phyloP scores from a whole-genome alignment of 1,140 invertebrate species.

The Zaprionus taronus region DNA sequence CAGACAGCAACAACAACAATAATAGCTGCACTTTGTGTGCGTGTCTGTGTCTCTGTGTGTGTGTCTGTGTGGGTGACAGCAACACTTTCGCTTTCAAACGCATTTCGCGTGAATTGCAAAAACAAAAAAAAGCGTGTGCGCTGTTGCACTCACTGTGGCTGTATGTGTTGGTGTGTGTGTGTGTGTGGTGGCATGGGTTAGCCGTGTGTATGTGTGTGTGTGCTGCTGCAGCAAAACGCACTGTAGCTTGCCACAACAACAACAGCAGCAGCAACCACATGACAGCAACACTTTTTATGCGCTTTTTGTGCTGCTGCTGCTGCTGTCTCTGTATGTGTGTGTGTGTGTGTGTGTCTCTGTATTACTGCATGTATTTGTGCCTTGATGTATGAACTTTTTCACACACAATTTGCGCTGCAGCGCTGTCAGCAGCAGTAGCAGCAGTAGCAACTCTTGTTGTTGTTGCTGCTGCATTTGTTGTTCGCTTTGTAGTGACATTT shows the following conservation, averaged over 20 bases:
- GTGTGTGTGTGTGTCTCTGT: conserved; percentile 38
- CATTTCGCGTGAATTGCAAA: conserved; percentile 75
- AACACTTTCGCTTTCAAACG: conserved; percentile 79
- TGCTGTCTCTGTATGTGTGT: conserved; percentile 26
- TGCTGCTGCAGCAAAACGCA: conserved; percentile 70
- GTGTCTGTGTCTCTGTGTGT: conserved; percentile 1
- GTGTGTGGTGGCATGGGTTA: conserved; percentile 18
- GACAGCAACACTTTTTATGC: conserved; percentile 72
- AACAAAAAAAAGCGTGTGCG: conserved; percentile 64
- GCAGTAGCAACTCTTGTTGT: background rate
- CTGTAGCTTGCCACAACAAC: conserved; percentile 67
- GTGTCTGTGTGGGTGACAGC: conserved; percentile 52
- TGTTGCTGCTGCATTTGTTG: conserved; percentile 38
- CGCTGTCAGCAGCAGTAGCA: conserved; percentile 42
- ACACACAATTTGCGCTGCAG: conserved; percentile 73
- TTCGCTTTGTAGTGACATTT: conserved; percentile 73
- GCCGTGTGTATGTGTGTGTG: conserved; percentile 21
- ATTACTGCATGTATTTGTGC: conserved; percentile 39
- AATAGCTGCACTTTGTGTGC: conserved; percentile 17
- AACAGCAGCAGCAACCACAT: conserved; percentile 56
- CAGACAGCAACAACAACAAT: conserved; percentile 37
- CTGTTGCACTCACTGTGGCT: conserved; percentile 17
- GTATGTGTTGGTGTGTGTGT: conserved; percentile 19
- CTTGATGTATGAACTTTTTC: conserved; percentile 67
- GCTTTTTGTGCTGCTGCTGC: conserved; percentile 59